Base-by-base conservation (phyloP, 2,888 invertebrate genomes). In the Uloborus plumipes region DNA sequence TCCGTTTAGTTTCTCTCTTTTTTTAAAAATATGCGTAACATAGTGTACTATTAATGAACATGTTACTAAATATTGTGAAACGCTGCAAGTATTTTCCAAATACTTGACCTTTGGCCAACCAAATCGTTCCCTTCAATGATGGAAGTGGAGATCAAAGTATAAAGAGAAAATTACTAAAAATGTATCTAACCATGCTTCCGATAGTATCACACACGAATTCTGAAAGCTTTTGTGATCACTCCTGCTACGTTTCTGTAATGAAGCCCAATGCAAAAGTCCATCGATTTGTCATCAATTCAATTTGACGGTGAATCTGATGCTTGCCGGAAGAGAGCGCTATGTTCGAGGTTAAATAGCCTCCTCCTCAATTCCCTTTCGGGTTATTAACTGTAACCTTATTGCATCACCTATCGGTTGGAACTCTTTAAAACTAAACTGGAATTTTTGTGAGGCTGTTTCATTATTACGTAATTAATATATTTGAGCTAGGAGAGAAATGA, bases 251-350 rank as follows among this genome's bases (percentile, higher is more conserved):
- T 20, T 65, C 47, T 51, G 55, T 70, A 64, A 70, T 70, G 22
- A 70, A 70, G 59, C 75, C 18, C 59, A n/a, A 39, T 71, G 77
- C 77, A 78, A 78, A 78, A 78, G 70, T 78, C 62, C 59, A 81
- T 81, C 70, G 74, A 81, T 81, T 74, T 64, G 70, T 70, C 74
- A 81, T 75, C 74, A 81, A 75, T 81, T 81, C 73, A 81, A 74
- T 74, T 69, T 64, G 69, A 20, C 55, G 51, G 22, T 20, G 70
- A 74, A 74, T 75, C 69, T 81, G 79, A 69, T 73, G 50, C 66
- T 66, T 31, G n/a, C 74, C 80, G 80, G 74, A 81, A 81, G 69
- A 55, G 70, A 62, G 67, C 73, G 55, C 67, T 51, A 73, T 22
- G 79, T 55, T 31, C 53, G 74, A 70, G 80, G 80, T 81, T 81